phyloP scores from a whole-genome alignment of 2,113 vertebrate species.

The Cyprinodon tularosa region DNA sequence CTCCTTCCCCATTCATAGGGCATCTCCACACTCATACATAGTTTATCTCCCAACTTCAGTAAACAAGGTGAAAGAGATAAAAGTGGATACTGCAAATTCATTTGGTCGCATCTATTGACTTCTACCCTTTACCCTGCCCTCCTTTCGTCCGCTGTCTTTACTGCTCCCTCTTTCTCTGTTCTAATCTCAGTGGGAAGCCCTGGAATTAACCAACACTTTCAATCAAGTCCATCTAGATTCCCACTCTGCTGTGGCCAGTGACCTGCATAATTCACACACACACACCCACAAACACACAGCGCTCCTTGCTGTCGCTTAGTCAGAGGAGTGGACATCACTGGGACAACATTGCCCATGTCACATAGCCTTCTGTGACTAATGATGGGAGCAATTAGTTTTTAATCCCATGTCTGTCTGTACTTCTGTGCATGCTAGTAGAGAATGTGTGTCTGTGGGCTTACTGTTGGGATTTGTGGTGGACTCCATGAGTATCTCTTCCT shows the following conservation, averaged over 20 bases:
- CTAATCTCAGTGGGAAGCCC: constrained; percentile 69
- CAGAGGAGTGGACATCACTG: constrained; percentile 41
- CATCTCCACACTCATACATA: not conserved
- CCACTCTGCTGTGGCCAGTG: constrained; percentile 59
- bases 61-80: constrained; percentile 24
- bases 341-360: constrained; percentile 34
- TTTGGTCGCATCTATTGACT: constrained; percentile 35
- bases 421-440: not conserved
- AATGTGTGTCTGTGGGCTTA: constrained; percentile 3
- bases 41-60: constrained; percentile 18
- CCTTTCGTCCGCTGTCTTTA: not conserved
- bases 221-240: constrained; percentile 73
- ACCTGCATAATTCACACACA: constrained; percentile 58
- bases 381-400: constrained; percentile 53
- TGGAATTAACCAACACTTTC: constrained; percentile 72
- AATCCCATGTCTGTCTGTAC: constrained; percentile 33
- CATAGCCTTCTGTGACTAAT: constrained; percentile 45
- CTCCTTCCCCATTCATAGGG: not conserved
- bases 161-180: constrained; percentile 24
- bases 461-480: not conserved
- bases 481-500: constrained; percentile 22
- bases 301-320: constrained; percentile 36
- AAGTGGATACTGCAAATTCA: constrained; percentile 38
- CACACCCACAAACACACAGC: constrained; percentile 25
- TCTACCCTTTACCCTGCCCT: constrained; percentile 44